Evolutionary conservation across 2,888 invertebrate species (phyloP), one percentile per base, ranked within the genome.

Genomic region (Drosophila sordidapex): DNA sequence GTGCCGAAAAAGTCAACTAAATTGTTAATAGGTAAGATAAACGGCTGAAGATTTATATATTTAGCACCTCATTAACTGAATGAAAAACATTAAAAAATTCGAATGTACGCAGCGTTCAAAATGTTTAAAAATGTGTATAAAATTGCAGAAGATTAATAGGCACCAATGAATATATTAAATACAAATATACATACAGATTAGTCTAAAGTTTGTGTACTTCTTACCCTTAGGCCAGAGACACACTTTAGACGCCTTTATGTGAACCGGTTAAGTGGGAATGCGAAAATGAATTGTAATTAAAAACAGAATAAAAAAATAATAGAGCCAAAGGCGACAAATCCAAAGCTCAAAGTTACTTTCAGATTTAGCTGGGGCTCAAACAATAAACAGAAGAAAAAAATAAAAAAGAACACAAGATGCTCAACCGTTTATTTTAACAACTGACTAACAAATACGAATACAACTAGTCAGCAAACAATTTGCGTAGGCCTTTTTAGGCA

Each of bases 201-300:
- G 15, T 35, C 35, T 18, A 27, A 21, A 13, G 7, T 31, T 5
- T 62, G 59, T 62, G 62, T 46, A 65, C 66, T 70, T 62, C n/a
- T 57, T 61, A 51, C 51, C 61, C 59, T 53, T 46, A 33, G 62
- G 43, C 54, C 25, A 65, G 36, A 48, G 29, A 46, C 38, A 18
- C 31, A 67, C 51, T 57, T 63, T 58, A 64, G 57, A 46, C 53
- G 56, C 31, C 48, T 61, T 72, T 53, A 76, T 67, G 70, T 68
- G 66, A 89, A 85, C 84, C 84, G 87, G 84, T 85, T 71, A 13
- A 64, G 54, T 79, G 57, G 63, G 60, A 57, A 65, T 62, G 21
- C 56, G 36, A 59, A 62, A 76, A 70, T 54, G 63, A 57, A 70
- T 71, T 88, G 87, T 83, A 88, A 83, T 83, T 72, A 86, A 83